phyloP scores from a whole-genome alignment of 2,888 invertebrate genomes.

The Macrophya annulata region DNA sequence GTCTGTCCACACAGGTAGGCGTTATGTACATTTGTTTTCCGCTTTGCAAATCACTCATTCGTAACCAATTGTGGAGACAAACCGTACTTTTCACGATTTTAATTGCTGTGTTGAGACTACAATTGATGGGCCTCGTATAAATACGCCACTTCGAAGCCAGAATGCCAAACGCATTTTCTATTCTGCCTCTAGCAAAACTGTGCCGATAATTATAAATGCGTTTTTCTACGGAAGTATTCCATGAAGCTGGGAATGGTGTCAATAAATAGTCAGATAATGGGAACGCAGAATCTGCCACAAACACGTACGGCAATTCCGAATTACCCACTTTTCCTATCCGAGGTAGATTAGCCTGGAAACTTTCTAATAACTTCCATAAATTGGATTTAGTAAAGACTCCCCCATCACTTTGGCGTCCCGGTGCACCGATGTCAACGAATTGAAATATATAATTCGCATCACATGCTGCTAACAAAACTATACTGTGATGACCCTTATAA shows the following conservation, averaged over 20 bases:
- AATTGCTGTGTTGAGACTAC: background rate
- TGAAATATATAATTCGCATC: background rate
- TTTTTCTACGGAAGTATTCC: background rate
- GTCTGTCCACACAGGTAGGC: constrained; percentile 1
- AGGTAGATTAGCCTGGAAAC: background rate
- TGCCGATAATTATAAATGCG: background rate
- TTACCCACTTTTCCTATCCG: background rate
- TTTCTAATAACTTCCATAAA: constrained; percentile 10
- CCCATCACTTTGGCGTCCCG: constrained; percentile 18
- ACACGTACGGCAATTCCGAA: constrained; percentile 23
- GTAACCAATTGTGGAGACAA: constrained; percentile 8
- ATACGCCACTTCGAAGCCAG: constrained; percentile 25
- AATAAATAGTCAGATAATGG: constrained; percentile 16
- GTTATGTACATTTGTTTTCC: constrained; percentile 1
- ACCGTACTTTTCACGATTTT: constrained; percentile 27
- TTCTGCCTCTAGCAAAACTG: background rate
- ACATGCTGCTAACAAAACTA: constrained; percentile 23
- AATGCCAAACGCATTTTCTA: constrained; percentile 31
- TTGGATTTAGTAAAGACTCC: background rate
- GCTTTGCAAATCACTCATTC: constrained; percentile 4
- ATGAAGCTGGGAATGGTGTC: background rate
- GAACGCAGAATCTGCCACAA: constrained; percentile 13
- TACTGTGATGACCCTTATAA: constrained; percentile 11
- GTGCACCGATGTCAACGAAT: constrained; percentile 13
- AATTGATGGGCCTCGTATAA: background rate